These are phyloP conservation scores for Perodicticus potto DNA, from an alignment of 2,797 vertebrate species.

Conservation along the genomic window DNA sequence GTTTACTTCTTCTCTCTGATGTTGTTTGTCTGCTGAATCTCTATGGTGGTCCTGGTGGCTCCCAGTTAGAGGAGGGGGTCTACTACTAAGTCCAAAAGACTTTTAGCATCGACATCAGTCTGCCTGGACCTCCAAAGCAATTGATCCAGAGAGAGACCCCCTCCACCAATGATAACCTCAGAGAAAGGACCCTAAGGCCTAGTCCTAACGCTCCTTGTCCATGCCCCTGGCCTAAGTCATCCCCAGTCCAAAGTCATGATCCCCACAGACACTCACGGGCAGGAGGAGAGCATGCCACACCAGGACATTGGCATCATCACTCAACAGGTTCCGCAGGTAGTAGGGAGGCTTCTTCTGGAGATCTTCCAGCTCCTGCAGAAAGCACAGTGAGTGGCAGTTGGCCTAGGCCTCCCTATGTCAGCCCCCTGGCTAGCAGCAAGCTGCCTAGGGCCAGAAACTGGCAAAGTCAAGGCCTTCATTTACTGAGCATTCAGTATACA, in stretches of 20 bases:
- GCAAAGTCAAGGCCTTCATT: neutral
- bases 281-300: conserved; percentile 82
- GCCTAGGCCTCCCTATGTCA: neutral
- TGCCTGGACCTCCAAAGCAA: neutral
- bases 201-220: neutral
- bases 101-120: neutral
- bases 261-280: conserved; percentile 77
- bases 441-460: neutral
- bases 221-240: neutral
- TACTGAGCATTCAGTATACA: neutral
- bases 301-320: conserved; percentile 51
- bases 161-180: neutral
- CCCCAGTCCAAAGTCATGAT: fast-evolving
- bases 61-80: neutral
- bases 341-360: conserved; percentile 9
- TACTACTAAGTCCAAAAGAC: neutral
- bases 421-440: neutral
- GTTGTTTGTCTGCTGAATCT: neutral
- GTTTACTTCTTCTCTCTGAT: neutral
- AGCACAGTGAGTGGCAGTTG: fast-evolving
- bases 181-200: neutral
- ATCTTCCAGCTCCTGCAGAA: conserved; percentile 82
- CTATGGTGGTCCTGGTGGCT: neutral
- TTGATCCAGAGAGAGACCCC: neutral
- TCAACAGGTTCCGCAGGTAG: conserved; percentile 72